These are phyloP conservation scores for Vipera latastei DNA, from an alignment of 2,797 vertebrate species.

Conservation along the genomic window DNA sequence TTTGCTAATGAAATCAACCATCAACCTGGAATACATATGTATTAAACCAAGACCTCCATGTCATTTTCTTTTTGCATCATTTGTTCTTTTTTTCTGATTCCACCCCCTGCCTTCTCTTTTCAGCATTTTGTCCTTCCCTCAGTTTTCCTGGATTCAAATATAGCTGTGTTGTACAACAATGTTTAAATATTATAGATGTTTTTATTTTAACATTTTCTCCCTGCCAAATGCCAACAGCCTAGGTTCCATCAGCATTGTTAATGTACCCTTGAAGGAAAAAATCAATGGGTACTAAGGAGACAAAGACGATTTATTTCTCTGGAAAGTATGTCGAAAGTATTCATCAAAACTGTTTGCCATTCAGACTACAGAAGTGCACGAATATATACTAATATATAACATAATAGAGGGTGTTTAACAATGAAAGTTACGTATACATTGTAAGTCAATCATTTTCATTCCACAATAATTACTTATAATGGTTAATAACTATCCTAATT, in stretches of 20 bases:
- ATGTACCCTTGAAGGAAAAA: conserved; percentile 54
- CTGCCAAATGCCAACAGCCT: conserved; percentile 58
- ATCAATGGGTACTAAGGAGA: conserved; percentile 65
- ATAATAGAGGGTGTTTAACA: conserved; percentile 44
- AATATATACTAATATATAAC: conserved; percentile 24
- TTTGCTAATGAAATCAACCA: conserved; percentile 99
- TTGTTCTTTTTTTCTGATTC: conserved; percentile 77
- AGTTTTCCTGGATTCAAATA: conserved; percentile 63
- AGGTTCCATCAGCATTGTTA: conserved; percentile 63
- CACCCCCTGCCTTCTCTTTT: conserved; percentile 55
- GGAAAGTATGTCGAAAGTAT: conserved; percentile 42
- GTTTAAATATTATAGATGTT: conserved; percentile 33
- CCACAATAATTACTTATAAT: conserved; percentile 37
- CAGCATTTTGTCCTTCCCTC: conserved; percentile 63
- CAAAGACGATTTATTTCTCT: conserved; percentile 61
- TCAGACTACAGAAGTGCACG: background rate
- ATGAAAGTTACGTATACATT: background rate
- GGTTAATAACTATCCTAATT: conserved; percentile 31
- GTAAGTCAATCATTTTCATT: conserved; percentile 27
- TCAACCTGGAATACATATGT: conserved; percentile 98
- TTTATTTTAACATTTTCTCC: conserved; percentile 50
- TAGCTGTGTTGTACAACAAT: conserved; percentile 60
- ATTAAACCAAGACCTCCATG: conserved; percentile 88
- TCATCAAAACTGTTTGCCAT: conserved; percentile 37
- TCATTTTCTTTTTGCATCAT: conserved; percentile 89